Conservation (phyloP, 1,140 invertebrate genomes). For the Dinoponera quadriceps region DNA sequence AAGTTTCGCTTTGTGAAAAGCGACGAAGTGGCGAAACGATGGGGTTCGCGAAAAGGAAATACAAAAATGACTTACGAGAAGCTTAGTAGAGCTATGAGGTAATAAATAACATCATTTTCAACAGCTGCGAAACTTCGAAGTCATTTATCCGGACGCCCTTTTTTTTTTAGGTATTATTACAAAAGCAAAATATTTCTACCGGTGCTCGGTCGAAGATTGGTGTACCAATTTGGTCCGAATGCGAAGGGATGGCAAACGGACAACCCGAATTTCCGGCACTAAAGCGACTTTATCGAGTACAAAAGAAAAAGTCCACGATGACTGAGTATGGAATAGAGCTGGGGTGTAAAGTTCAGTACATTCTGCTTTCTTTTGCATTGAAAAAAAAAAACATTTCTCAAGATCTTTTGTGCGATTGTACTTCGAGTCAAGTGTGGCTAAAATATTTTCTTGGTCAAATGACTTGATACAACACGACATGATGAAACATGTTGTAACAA, state of each 20-base stretch:
- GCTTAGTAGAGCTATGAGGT: conserved; percentile 96
- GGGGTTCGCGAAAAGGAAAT: conserved; percentile 95
- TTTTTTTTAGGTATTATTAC: conserved; percentile 92
- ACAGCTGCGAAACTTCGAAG: background rate
- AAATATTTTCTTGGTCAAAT: background rate
- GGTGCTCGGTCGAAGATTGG: conserved; percentile 92
- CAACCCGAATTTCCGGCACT: conserved; percentile 88
- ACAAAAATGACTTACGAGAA: conserved; percentile 97
- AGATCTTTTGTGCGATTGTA: background rate
- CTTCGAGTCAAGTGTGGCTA: background rate
- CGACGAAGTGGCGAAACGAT: conserved; percentile 95
- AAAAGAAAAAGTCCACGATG: background rate
- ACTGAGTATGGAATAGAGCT: background rate
- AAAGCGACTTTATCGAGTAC: conserved; percentile 39
- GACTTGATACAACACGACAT: background rate
- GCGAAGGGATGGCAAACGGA: conserved; percentile 91
- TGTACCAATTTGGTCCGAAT: conserved; percentile 94
- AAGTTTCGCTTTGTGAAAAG: conserved; percentile 96
- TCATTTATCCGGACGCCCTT: conserved; percentile 61
- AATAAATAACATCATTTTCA: conserved; percentile 66
- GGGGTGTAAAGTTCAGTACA: conserved; percentile 20
- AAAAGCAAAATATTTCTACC: conserved; percentile 92
- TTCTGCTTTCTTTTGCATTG: background rate
- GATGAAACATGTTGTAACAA: no score
- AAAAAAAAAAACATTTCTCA: background rate